Evolutionary conservation across 2,888 invertebrate species (phyloP), one percentile per base, ranked within the genome.

Genomic region (Mechanitis mazaeus): DNA sequence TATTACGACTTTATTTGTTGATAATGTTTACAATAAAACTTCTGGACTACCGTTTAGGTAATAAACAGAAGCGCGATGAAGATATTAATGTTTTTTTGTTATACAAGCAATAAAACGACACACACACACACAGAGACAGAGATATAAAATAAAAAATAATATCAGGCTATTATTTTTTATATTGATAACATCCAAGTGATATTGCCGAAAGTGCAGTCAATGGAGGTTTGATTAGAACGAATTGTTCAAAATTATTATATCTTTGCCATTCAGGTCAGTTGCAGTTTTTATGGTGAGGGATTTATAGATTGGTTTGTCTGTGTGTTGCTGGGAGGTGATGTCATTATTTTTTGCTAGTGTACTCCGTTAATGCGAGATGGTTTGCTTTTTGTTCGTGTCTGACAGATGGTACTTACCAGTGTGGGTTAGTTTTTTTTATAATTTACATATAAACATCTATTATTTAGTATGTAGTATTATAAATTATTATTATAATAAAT

Each of bases 351-450:
- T 84, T 84, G 83, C 77, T 64, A 42, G 42, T 42, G 9, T 71
- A 72, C 76, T 76, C 79, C 74, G 78, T 78, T 83, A 80, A 83
- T 81, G 81, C 71, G 78, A 83, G 78, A 81, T 81, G 80, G 79
- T 80, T 80, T 77, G 78, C 76, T 85, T 85, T 87, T 87, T 87
- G 82, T 83, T 79, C 74, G 74, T 70, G 76, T 70, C 79, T 78
- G 75, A 77, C 81, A 82, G 79, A 82, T 83, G 78, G 77, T 80
- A 72, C 60, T 68, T 20, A 72, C 76, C 77, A 82, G 80, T 9
- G 31, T 31, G 75, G 74, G 72, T 77, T 78, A 75, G 75, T 83
- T 81, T 76, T 31, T 50, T 50, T 50, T 3, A 50, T 11, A 75
- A 80, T 82, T 81, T 76, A 76, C 80, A 74, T 74, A 73, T 69